These are phyloP conservation scores for Dyspetes luteomarginatus DNA, from an alignment of 2,888 invertebrate species.

Conservation along the genomic window DNA sequence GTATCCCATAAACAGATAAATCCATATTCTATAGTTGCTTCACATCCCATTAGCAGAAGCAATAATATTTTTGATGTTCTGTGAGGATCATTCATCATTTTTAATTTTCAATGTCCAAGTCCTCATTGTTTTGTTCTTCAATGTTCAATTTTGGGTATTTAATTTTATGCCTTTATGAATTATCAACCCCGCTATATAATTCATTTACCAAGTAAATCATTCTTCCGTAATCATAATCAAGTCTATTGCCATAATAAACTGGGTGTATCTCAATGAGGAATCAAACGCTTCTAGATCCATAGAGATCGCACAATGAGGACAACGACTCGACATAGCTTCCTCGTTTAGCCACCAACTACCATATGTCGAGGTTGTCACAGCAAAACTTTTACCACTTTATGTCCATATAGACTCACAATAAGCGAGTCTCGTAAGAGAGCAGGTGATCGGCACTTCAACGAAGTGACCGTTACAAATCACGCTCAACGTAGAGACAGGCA, in stretches of 20 bases:
- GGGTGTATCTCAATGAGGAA: constrained; percentile 41
- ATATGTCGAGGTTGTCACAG: constrained; percentile 28
- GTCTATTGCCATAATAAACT: constrained; percentile 2
- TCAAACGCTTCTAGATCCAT: constrained; percentile 48
- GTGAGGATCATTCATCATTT: too few species aligned
- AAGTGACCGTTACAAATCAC: constrained; percentile 73
- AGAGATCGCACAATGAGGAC: constrained; percentile 61
- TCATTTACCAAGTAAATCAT: neutral
- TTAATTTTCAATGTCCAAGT: too few species aligned
- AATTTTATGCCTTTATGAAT: neutral
- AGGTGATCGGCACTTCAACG: constrained; percentile 68
- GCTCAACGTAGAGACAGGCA: constrained; percentile 62
- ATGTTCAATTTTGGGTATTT: too few species aligned
- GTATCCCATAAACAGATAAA: too few species aligned
- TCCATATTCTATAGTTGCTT: too few species aligned
- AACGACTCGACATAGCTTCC: constrained; percentile 69
- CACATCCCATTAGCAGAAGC: too few species aligned
- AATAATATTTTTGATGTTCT: too few species aligned
- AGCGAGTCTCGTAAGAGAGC: constrained; percentile 31
- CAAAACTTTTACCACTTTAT: constrained; percentile 8
- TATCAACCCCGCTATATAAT: too few species aligned
- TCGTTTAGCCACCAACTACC: constrained; percentile 58
- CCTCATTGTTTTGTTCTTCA: neutral
- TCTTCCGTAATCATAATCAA: neutral
- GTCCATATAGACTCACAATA: constrained; percentile 45